A percentile compares a stretch with the other conserved stretches of the same genome.
Conservation (phyloP, 2,113 vertebrate species). For the Rhombomys opimus region DNA sequence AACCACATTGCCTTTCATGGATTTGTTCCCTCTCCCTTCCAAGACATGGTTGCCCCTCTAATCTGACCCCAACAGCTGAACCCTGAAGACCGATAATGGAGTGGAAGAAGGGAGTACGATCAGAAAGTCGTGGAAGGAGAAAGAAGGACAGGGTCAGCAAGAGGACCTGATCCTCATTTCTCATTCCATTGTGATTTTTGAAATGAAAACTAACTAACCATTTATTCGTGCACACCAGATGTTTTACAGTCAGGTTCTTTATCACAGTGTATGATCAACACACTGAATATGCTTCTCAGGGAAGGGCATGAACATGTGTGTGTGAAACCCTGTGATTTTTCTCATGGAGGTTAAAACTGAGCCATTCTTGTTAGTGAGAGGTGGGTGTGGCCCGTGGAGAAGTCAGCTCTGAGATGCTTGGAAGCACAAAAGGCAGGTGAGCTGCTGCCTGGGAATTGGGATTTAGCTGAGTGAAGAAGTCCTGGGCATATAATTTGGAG, state of each 20-base stretch:
- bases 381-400: neutral
- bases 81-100: neutral
- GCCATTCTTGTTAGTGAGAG: neutral
- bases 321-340: neutral
- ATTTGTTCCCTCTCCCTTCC: neutral
- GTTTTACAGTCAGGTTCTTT: neutral
- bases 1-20: neutral
- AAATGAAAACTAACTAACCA: neutral
- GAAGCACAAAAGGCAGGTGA: neutral
- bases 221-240: neutral
- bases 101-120: neutral
- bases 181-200: neutral
- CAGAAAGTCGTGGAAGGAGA: neutral
- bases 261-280: neutral
- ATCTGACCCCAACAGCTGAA: neutral
- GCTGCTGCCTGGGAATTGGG: neutral
- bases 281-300: neutral
- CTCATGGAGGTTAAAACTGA: neutral
- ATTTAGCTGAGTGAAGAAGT: slow-evolving; percentile 34
- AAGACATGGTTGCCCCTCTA: neutral
- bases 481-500: neutral
- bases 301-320: neutral
- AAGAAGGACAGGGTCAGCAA: neutral
- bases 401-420: neutral
- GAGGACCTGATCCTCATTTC: neutral